Conservation (phyloP, 1,140 invertebrate species). For the Penaeus vannamei region DNA sequence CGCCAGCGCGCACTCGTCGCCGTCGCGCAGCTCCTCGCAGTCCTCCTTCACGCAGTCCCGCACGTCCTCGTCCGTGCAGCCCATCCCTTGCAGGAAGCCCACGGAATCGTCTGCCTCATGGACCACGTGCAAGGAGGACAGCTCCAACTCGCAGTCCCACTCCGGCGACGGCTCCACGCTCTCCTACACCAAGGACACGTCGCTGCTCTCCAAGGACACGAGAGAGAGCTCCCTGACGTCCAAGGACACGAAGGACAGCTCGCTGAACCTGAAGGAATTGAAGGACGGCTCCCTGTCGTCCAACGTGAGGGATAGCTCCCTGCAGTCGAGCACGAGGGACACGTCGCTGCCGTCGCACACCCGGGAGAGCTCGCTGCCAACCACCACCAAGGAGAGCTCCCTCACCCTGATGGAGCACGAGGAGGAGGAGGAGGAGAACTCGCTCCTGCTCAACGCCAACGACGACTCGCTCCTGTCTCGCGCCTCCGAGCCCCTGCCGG, state of each 20-base stretch:
- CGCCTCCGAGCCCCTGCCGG: slow-evolving; percentile 48
- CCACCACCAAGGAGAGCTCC: slow-evolving; percentile 46
- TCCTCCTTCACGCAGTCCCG: slow-evolving; percentile 45
- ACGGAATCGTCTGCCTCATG: slow-evolving; percentile 36
- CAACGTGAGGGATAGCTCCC: slow-evolving; percentile 45
- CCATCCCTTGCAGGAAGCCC: slow-evolving; percentile 41
- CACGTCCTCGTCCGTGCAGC: slow-evolving; percentile 46
- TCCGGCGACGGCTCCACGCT: slow-evolving; percentile 49
- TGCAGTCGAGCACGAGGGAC: slow-evolving; percentile 40
- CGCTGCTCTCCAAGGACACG: slow-evolving; percentile 55
- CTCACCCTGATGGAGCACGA: slow-evolving; percentile 45
- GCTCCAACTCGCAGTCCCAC: slow-evolving; percentile 52
- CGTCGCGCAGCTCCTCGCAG: slow-evolving; percentile 38
- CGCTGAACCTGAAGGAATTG: slow-evolving; percentile 49
- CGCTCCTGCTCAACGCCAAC: slow-evolving; percentile 48
- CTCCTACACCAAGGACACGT: slow-evolving; percentile 60
- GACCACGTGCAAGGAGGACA: slow-evolving; percentile 61
- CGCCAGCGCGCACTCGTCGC: slow-evolving; percentile 35
- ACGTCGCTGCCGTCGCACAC: slow-evolving; percentile 39
- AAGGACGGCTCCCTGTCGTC: slow-evolving; percentile 9
- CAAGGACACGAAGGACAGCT: slow-evolving; percentile 52
- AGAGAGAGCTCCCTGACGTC: slow-evolving; percentile 47
- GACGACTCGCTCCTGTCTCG: slow-evolving; percentile 55
- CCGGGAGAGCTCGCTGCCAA: slow-evolving; percentile 42
- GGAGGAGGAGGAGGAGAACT: slow-evolving; percentile 31